Percentiles rank a stretch among this genome's conserved stretches.
Conservation (phyloP, 2,797 vertebrate genomes). For the Benthosema pterotum region DNA sequence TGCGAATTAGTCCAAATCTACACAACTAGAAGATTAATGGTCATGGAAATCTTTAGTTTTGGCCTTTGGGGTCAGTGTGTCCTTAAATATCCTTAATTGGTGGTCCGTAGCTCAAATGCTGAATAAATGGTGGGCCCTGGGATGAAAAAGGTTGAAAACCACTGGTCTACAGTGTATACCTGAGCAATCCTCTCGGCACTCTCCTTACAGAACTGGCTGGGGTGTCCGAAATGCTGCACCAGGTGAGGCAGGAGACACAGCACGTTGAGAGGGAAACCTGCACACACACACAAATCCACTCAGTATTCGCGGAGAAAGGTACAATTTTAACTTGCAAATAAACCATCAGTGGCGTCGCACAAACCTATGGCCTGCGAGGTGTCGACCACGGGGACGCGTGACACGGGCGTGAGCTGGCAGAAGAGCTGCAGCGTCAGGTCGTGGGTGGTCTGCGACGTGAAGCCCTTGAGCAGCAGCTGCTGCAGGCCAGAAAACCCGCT, state of each 20-base stretch:
- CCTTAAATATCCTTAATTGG: too few relatives aligned
- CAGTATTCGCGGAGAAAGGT: neutral
- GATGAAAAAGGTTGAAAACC: too few relatives aligned
- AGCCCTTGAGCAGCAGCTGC: conserved; percentile 95
- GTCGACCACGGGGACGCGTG: conserved; percentile 93
- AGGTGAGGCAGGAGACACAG: conserved; percentile 96
- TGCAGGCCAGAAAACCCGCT: conserved; percentile 96
- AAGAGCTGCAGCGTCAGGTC: conserved; percentile 97
- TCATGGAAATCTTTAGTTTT: too few relatives aligned
- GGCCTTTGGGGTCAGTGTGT: too few relatives aligned
- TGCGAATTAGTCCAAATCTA: too few relatives aligned
- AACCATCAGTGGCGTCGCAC: too few relatives aligned
- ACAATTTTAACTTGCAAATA: too few relatives aligned
- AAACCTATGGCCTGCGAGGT: conserved; percentile 94
- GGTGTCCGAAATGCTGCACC: conserved; percentile 95
- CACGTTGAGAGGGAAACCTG: conserved; percentile 97
- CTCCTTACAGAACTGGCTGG: conserved; percentile 98
- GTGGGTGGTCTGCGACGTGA: conserved; percentile 93
- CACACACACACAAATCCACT: conserved; percentile 1
- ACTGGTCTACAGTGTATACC: conserved; percentile 55
- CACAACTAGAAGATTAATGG: too few relatives aligned
- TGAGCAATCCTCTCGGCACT: conserved; percentile 96
- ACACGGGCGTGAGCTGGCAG: conserved; percentile 94
- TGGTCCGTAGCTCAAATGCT: too few relatives aligned
- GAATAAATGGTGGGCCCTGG: too few relatives aligned